phyloP scores from a whole-genome alignment of 2,797 vertebrate genomes.

The Iguana delicatissima region DNA sequence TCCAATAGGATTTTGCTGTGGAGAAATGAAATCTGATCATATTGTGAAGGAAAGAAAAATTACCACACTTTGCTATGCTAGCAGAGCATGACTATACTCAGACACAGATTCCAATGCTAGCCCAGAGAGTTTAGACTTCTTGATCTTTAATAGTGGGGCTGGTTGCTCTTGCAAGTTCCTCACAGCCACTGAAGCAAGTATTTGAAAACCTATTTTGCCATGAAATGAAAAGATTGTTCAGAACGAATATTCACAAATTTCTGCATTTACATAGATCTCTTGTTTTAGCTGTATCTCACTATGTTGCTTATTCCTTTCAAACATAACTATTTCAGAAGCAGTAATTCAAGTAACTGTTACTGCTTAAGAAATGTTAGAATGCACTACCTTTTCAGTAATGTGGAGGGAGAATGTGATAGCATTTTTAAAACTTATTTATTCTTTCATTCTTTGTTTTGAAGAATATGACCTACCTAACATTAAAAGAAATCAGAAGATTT shows the following conservation, averaged over 20 bases:
- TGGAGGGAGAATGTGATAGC: background rate
- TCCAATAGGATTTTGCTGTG: background rate
- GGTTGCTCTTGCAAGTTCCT: constrained; percentile 32
- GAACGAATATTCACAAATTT: background rate
- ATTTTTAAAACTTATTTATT: background rate
- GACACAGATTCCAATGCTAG: background rate
- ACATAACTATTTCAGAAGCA: constrained; percentile 23
- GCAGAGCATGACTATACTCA: background rate
- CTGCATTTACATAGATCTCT: background rate
- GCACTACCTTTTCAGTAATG: background rate
- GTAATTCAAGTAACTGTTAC: constrained; percentile 2
- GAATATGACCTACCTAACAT: background rate
- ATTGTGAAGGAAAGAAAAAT: constrained; percentile 32
- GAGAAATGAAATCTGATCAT: background rate
- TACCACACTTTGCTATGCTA: background rate
- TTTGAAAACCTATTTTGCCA: constrained; percentile 33
- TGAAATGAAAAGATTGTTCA: constrained; percentile 24
- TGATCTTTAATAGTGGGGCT: constrained; percentile 1
- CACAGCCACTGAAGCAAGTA: constrained; percentile 5
- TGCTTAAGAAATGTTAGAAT: background rate
- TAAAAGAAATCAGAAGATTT: background rate
- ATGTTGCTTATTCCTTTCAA: constrained; percentile 18
- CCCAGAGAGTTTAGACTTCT: background rate
- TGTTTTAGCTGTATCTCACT: background rate
- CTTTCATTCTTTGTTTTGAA: background rate